These are phyloP conservation scores for Argya squamiceps DNA, from an alignment of 2,797 vertebrate species.

Conservation along the genomic window DNA sequence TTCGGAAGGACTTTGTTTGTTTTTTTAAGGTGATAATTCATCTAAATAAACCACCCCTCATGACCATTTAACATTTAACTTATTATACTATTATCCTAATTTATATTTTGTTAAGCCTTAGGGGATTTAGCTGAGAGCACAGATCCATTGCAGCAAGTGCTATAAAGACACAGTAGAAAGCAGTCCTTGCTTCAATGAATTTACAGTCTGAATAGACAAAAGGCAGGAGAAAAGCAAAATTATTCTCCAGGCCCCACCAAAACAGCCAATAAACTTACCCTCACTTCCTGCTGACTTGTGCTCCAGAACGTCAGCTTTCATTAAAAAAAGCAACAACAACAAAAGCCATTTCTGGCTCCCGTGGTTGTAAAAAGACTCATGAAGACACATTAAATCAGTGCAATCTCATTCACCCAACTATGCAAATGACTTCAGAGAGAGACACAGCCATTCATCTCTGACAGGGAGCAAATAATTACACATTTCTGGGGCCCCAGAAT, in stretches of 20 bases:
- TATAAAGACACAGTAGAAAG: slow-evolving; percentile 48
- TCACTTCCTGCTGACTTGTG: slow-evolving; percentile 48
- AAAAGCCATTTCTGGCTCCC: slow-evolving; percentile 49
- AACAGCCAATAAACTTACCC: slow-evolving; percentile 60
- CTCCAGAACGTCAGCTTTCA: slow-evolving; percentile 50
- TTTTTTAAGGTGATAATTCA: slow-evolving; percentile 46
- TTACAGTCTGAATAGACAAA: slow-evolving; percentile 61
- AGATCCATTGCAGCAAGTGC: slow-evolving; percentile 29
- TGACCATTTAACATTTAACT: slow-evolving; percentile 24
- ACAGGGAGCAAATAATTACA: background rate
- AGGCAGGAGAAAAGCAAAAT: slow-evolving; percentile 61
- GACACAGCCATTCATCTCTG: background rate
- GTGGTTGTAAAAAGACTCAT: slow-evolving; percentile 42
- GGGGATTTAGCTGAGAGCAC: slow-evolving; percentile 37
- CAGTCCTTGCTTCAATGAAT: slow-evolving; percentile 46
- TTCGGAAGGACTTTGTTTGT: background rate
- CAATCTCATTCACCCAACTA: slow-evolving; percentile 21
- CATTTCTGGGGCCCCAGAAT: background rate
- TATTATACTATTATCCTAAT: slow-evolving; percentile 54
- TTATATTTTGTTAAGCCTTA: slow-evolving; percentile 58
- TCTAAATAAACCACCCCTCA: slow-evolving; percentile 27
- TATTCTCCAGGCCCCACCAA: slow-evolving; percentile 61
- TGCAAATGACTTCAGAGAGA: slow-evolving; percentile 14
- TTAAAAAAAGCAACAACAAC: slow-evolving; percentile 51
- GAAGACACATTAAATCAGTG: slow-evolving; percentile 33